Base-by-base conservation (phyloP, 2,797 vertebrate genomes). In the Pampus argenteus region DNA sequence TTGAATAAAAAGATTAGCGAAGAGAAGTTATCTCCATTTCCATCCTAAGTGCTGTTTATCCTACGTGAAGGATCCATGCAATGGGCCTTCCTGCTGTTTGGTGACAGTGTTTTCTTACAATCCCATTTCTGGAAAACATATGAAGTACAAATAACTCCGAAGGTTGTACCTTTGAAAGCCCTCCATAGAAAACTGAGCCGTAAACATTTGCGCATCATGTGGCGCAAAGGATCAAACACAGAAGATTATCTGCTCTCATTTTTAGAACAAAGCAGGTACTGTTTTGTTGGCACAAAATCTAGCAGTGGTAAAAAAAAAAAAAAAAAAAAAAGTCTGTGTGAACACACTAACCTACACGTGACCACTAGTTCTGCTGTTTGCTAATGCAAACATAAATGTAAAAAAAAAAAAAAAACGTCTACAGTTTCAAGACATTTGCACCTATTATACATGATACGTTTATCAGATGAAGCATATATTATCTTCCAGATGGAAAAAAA, bases 221-320 rank as follows among this genome's bases (percentile, higher is more conserved):
- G 80, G 71, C 47, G 36, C 22, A 64, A 81, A 72, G 51, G 62
- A 83, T 77, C 66, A 83, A 88, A 91, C 28, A 66, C 71, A 67
- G 61, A 77, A 25, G 61, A 88, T 77, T 71, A 79, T 55, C 49
- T 3, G 29, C 45, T 76, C 22, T 66, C 48, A 15, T 47, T 75
- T 85, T 77, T 44, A 61, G 51, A 84, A 92, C 88, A 91, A 92
- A 87, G 90, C 75, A 82, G 72, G 79, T 69, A 81, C 71, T 87
- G 86, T 89, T 80, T 79, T 65, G 51, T 59, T 68, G 47, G 55
- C 63, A 50, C 55, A 60, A 88, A 86, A 81, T 54, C 38, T 44
- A 64, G 74, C 59, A 23, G 20, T 52, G 23, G 60, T 62, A 64
- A 88, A 56, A n/a, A n/a, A n/a, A n/a, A n/a, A n/a, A n/a, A n/a